phyloP scores from a whole-genome alignment of 2,797 vertebrate genomes.

The Leptoclinus maculatus region DNA sequence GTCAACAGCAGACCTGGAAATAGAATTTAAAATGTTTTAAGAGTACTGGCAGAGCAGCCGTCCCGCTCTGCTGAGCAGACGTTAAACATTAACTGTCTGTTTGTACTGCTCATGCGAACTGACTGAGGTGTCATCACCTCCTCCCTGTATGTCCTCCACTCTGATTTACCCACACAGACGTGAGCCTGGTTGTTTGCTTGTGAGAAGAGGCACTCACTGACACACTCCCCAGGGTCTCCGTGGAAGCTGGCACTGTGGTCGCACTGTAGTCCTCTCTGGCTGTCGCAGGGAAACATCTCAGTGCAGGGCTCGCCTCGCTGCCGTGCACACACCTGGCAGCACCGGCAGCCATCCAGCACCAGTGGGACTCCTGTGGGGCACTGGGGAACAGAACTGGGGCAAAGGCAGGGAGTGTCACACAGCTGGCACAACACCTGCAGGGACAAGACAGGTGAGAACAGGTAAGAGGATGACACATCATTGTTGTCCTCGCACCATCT shows the following conservation, averaged over 20 bases:
- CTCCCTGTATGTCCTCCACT: constrained; percentile 10
- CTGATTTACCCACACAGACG: neutral
- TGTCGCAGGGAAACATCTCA: constrained; percentile 86
- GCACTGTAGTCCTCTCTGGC: constrained; percentile 87
- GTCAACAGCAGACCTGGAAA: constrained; percentile 58
- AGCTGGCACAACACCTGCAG: constrained; percentile 88
- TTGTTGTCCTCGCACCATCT: neutral
- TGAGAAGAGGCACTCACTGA: constrained; percentile 86
- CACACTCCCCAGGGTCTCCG: constrained; percentile 86
- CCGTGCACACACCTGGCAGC: constrained; percentile 91
- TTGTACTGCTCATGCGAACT: constrained; percentile 18
- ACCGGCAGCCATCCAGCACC: constrained; percentile 90
- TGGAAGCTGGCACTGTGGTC: constrained; percentile 84
- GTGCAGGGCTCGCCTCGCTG: constrained; percentile 89
- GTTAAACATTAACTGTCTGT: constrained; percentile 55
- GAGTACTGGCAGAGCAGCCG: constrained; percentile 12
- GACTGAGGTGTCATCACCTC: constrained; percentile 4
- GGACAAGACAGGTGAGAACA: neutral
- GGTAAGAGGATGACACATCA: neutral
- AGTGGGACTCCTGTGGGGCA: constrained; percentile 86
- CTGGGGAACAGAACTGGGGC: constrained; percentile 80
- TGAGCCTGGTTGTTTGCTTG: constrained; percentile 13
- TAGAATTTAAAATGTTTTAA: constrained; percentile 47
- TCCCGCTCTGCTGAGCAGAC: constrained; percentile 25
- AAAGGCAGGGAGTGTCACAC: constrained; percentile 87